These are phyloP conservation scores for Euproctis similis DNA, from an alignment of 2,888 invertebrate genomes.

Conservation along the genomic window DNA sequence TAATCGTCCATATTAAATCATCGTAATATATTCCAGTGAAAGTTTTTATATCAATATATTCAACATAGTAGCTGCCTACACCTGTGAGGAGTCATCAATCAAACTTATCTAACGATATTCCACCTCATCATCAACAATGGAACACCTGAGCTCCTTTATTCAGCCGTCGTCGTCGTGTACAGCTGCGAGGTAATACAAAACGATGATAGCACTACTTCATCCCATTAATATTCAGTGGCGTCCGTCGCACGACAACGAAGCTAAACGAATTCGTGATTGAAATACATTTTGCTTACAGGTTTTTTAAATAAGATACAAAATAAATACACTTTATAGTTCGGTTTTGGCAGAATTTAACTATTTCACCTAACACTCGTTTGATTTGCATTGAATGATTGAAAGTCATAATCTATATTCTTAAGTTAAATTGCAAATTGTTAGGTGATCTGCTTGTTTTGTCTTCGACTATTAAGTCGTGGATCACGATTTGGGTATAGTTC, in stretches of 20 bases:
- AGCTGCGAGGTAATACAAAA: conserved; percentile 5
- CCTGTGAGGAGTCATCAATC: background rate
- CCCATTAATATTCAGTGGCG: conserved; percentile 15
- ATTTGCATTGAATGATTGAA: too few relatives aligned
- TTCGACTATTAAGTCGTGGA: too few relatives aligned
- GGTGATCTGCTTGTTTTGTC: too few relatives aligned
- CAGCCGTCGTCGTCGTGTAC: background rate
- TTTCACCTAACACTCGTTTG: too few relatives aligned
- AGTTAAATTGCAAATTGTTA: too few relatives aligned
- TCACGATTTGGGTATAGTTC: too few relatives aligned
- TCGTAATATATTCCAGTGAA: too few relatives aligned
- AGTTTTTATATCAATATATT: too few relatives aligned
- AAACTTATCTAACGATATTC: background rate
- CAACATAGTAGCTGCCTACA: background rate
- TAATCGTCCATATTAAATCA: too few relatives aligned
- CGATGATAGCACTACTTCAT: conserved; percentile 10
- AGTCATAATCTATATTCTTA: too few relatives aligned
- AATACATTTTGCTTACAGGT: conserved; percentile 15
- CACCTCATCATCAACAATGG: conserved; percentile 1
- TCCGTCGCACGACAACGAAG: conserved; percentile 12
- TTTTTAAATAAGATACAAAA: conserved; percentile 8
- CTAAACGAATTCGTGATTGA: conserved; percentile 27
- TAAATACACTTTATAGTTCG: too few relatives aligned
- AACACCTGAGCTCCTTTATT: conserved; percentile 6
- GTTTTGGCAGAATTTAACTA: too few relatives aligned